Evolutionary conservation across 2,888 invertebrate genomes (phyloP), one percentile per base, ranked within the genome.

Genomic region (Morinoia aosen): DNA sequence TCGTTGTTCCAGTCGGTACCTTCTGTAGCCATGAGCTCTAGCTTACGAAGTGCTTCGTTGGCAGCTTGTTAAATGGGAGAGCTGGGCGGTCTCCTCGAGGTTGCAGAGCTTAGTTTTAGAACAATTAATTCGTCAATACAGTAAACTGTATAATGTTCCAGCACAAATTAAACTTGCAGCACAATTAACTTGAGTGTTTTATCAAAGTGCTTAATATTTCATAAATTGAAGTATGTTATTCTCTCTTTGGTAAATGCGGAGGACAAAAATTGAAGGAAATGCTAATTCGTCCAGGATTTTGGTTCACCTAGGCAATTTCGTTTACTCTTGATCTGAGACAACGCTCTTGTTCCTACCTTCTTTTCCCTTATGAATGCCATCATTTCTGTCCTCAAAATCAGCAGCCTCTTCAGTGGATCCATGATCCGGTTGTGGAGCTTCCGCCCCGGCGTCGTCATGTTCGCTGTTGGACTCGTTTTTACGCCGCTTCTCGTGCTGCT

Each of bases 1-100:
- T 76, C 33, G 76, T 76, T 76, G 33, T 76, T 76, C 76, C 76
- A 76, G 76, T 76, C 76, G 76, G 76, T 76, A 76, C 76, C 76
- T 76, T 76, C 76, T 33, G 25, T 33, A 25, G 76, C 76, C 61
- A 76, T 33, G 76, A 76, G 33, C 76, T 76, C 76, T 33, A 16
- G 33, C 25, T 33, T 76, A 61, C 61, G 48, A 76, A 76, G 16
- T 76, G 33, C 61, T 48, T 48, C 48, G 48, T 5, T 48, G 48
- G 48, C 48, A 48, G 48, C 48, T 48, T 48, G 48, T 48, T 2
- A 48, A 48, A 5, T 48, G 48, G 48, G 48, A 48, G 5, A 48
- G 48, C 48, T 2, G 48, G 2, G 48, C 48, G 2, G 48, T 48
- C 48, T 48, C 48, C 48, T 48, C 48, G 48, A 48, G 5, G 48